Percentiles rank a stretch among this genome's conserved stretches.
These are phyloP conservation scores for Caerostris darwini DNA, from an alignment of 1,140 invertebrate species.

Conservation along the genomic window DNA sequence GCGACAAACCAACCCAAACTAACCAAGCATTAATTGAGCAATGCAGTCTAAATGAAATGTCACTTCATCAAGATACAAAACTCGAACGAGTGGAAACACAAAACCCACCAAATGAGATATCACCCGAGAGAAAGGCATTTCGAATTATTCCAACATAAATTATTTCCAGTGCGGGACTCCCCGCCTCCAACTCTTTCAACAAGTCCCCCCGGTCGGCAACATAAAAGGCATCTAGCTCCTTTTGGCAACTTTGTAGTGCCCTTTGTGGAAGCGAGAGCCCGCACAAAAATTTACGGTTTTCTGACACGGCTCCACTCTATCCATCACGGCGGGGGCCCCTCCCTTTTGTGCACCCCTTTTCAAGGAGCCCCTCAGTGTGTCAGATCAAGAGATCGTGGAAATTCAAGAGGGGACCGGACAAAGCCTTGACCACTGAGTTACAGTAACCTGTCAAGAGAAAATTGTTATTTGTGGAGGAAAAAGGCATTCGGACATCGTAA, in stretches of 20 bases:
- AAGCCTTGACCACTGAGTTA: conserved; percentile 26
- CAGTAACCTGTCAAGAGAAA: background rate
- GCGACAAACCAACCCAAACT: no score
- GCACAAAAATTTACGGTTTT: conserved; percentile 68
- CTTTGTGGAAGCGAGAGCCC: conserved; percentile 40
- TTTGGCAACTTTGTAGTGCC: conserved; percentile 21
- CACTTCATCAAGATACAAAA: no score
- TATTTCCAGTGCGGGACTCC: background rate
- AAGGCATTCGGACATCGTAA: background rate
- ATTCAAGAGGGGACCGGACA: conserved; percentile 20
- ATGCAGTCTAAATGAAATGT: no score
- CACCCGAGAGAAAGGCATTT: background rate
- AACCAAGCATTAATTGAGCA: no score
- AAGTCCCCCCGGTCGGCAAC: conserved; percentile 28
- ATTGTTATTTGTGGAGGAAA: conserved; percentile 36
- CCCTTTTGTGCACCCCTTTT: conserved; percentile 2
- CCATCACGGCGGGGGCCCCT: background rate
- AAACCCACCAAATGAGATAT: background rate
- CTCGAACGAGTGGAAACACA: background rate
- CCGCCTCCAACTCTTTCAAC: background rate
- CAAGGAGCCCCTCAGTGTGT: background rate
- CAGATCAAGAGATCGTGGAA: conserved; percentile 40
- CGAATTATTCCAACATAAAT: conserved; percentile 5
- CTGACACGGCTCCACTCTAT: conserved; percentile 13
- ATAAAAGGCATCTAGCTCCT: conserved; percentile 30